A percentile compares a stretch with the other conserved stretches of the same genome.
Evolutionary conservation across 2,797 vertebrate genomes (phyloP).

Genomic region (Lagorchestes hirsutus): DNA sequence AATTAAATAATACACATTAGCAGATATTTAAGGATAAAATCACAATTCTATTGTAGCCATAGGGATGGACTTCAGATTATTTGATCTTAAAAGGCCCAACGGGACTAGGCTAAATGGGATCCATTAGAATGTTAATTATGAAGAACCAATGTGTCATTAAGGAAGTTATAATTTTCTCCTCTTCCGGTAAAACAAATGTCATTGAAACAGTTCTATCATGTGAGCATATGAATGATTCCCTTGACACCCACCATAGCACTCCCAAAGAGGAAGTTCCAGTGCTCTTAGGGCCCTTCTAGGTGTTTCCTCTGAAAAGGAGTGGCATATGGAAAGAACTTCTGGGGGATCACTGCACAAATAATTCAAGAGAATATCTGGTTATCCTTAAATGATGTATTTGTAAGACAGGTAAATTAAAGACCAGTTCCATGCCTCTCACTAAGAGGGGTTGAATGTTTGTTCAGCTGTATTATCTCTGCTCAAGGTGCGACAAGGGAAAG

Average conservation of each 20-base stretch:
- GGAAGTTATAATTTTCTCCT: not conserved
- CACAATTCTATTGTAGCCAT: not conserved
- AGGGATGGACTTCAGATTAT: not conserved
- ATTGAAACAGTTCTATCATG: not conserved
- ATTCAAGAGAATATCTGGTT: not conserved
- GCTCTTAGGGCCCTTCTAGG: not conserved
- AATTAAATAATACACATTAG: not conserved
- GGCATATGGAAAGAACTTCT: not conserved
- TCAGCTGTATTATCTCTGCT: not conserved
- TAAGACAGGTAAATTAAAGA: not conserved
- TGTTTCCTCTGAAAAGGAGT: not conserved
- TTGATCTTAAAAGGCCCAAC: not conserved
- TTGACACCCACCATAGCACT: not conserved
- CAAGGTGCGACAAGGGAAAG: not conserved
- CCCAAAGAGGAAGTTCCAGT: not conserved
- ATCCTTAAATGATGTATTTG: not conserved
- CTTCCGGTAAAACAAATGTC: not conserved
- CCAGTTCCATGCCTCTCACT: not conserved
- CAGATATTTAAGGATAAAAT: not conserved
- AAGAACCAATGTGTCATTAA: not conserved
- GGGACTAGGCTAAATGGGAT: not conserved
- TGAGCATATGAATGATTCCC: not conserved
- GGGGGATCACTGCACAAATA: not conserved
- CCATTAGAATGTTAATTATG: not conserved
- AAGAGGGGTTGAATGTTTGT: not conserved